Percentiles rank a stretch among this genome's conserved stretches.
Evolutionary conservation across 2,113 vertebrate species (phyloP).

Genomic region (Chrysochloris asiatica): DNA sequence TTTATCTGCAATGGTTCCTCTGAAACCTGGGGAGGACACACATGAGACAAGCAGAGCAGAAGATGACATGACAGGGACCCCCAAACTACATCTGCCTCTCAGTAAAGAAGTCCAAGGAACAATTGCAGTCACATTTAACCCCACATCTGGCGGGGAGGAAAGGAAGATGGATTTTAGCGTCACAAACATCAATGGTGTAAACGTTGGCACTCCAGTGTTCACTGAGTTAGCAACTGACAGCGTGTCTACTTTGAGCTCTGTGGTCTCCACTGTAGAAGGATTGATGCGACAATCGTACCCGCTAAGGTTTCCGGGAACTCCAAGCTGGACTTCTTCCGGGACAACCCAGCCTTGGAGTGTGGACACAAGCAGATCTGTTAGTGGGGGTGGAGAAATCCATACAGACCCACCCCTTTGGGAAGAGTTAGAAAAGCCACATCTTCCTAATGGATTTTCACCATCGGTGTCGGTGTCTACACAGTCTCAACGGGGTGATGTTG

Average conservation of each 20-base stretch:
- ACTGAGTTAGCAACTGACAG: fast-evolving
- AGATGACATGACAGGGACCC: fast-evolving
- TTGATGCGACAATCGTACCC: neutral
- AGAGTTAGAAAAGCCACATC: fast-evolving
- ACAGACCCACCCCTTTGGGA: neutral
- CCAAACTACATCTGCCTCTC: neutral
- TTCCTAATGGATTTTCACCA: neutral
- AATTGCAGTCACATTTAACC: neutral
- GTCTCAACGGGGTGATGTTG: neutral
- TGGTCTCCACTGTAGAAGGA: neutral
- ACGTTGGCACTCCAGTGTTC: neutral
- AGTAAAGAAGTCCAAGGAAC: neutral
- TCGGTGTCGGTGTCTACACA: neutral
- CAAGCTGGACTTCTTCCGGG: neutral
- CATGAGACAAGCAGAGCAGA: fast-evolving
- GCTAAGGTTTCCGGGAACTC: neutral
- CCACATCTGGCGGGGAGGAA: neutral
- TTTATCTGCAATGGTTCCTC: neutral
- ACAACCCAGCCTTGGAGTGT: neutral
- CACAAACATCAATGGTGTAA: neutral
- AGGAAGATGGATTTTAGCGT: neutral
- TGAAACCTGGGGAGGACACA: constrained; percentile 35
- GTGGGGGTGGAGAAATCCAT: neutral
- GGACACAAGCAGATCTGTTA: neutral
- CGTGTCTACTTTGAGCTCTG: neutral